Evolutionary conservation across 2,113 vertebrate species (phyloP).

Genomic region (Mixornis gularis): DNA sequence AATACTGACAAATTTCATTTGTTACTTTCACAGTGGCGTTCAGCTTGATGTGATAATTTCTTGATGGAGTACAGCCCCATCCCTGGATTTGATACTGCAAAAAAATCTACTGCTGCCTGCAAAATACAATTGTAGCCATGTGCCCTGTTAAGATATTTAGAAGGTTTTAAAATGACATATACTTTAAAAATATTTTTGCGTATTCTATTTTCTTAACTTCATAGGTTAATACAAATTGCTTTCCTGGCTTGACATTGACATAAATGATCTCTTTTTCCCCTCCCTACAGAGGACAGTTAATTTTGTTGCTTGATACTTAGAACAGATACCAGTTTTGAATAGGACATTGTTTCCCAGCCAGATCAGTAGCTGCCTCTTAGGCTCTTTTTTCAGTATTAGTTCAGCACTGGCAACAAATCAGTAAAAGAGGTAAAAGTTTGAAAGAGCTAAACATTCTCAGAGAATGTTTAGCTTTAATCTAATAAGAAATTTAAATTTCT

Average conservation of each 20-base stretch:
- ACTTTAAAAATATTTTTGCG: conserved; percentile 48
- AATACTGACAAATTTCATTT: background rate
- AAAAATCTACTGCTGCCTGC: background rate
- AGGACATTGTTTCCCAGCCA: conserved; percentile 68
- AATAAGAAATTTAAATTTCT: background rate
- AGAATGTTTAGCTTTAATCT: conserved; percentile 11
- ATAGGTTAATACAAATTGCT: conserved; percentile 42
- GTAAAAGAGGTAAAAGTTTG: background rate
- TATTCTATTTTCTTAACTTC: conserved; percentile 38
- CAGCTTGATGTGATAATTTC: background rate
- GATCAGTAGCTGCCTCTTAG: conserved; percentile 59
- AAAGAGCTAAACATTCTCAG: background rate
- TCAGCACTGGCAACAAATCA: conserved; percentile 14
- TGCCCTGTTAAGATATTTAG: conserved; percentile 48
- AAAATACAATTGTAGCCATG: conserved; percentile 51
- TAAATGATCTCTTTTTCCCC: background rate
- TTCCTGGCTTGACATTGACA: conserved; percentile 17
- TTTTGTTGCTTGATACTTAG: conserved; percentile 63
- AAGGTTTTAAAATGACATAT: conserved; percentile 49
- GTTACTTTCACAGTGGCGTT: background rate
- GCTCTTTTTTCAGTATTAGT: background rate
- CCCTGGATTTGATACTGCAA: conserved; percentile 7
- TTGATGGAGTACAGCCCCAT: background rate
- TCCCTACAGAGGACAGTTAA: conserved; percentile 3
- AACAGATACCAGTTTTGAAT: conserved; percentile 70